Evolutionary conservation across 2,888 invertebrate genomes (phyloP).

Genomic region (Unio delphinus): DNA sequence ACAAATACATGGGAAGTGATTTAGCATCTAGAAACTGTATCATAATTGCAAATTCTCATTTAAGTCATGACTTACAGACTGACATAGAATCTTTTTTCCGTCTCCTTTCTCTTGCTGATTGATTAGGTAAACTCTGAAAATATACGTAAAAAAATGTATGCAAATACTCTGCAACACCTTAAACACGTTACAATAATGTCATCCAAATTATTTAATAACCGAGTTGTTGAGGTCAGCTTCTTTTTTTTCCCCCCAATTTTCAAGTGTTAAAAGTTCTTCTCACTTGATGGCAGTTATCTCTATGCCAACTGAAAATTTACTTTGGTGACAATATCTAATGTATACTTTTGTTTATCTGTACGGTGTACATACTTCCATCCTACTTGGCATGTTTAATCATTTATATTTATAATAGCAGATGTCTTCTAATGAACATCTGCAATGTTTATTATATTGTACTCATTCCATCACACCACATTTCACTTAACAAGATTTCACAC

Average conservation of each 20-base stretch:
- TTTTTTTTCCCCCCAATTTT: too few species aligned
- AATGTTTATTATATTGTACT: too few species aligned
- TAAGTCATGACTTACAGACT: slow-evolving; percentile 34
- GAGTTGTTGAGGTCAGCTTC: not conserved
- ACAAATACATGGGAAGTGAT: too few species aligned
- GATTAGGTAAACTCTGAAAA: slow-evolving; percentile 61
- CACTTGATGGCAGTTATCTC: slow-evolving; percentile 13
- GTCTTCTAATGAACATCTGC: too few species aligned
- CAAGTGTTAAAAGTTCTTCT: too few species aligned
- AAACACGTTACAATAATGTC: not conserved
- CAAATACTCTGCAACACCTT: slow-evolving; percentile 1
- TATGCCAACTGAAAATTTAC: slow-evolving; percentile 3
- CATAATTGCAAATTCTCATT: too few species aligned
- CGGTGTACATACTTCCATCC: too few species aligned
- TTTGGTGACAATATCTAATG: slow-evolving; percentile 19
- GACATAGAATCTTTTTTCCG: slow-evolving; percentile 47
- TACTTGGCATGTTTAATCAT: too few species aligned
- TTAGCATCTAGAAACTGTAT: too few species aligned
- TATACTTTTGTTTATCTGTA: not conserved
- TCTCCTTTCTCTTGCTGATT: slow-evolving; percentile 66
- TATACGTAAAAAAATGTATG: slow-evolving; percentile 2
- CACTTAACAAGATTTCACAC: too few species aligned
- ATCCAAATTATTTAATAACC: not conserved
- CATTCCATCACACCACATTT: too few species aligned
- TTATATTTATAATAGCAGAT: too few species aligned